Conservation (phyloP, 1,140 invertebrate species). For the Agrilus planipennis region DNA sequence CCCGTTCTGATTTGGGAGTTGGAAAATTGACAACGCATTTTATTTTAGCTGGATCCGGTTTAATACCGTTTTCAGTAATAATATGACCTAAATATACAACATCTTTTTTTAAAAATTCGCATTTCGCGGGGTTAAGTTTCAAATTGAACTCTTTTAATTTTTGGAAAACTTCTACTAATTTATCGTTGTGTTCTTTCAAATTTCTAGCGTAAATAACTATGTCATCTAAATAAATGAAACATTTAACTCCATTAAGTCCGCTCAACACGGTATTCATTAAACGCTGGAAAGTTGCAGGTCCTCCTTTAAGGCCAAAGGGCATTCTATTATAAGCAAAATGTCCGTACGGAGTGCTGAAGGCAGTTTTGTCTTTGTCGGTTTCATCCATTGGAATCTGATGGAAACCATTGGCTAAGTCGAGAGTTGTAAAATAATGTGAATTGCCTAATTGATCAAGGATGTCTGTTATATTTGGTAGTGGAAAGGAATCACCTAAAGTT, state of each 20-base stretch:
- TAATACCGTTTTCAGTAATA: slow-evolving; percentile 14
- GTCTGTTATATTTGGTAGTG: slow-evolving; percentile 39
- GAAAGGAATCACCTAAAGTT: slow-evolving; percentile 32
- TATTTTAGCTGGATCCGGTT: slow-evolving; percentile 16
- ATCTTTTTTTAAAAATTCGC: slow-evolving; percentile 21
- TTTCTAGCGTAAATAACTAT: slow-evolving; percentile 24
- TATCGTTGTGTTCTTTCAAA: slow-evolving; percentile 8
- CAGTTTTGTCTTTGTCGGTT: too few relatives aligned
- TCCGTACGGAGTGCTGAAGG: slow-evolving; percentile 29
- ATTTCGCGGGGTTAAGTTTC: slow-evolving; percentile 17
- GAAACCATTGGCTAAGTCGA: too few relatives aligned
- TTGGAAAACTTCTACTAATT: slow-evolving; percentile 10
- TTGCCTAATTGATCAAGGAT: too few relatives aligned
- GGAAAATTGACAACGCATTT: too few relatives aligned
- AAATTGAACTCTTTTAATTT: slow-evolving; percentile 5
- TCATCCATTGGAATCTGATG: too few relatives aligned
- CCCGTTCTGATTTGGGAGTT: too few relatives aligned
- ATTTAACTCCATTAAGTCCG: too few relatives aligned
- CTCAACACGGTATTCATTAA: too few relatives aligned
- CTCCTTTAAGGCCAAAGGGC: slow-evolving; percentile 32
- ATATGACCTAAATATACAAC: slow-evolving; percentile 30
- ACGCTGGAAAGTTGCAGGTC: slow-evolving; percentile 35
- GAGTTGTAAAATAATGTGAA: too few relatives aligned
- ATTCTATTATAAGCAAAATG: slow-evolving; percentile 29
- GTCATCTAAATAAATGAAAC: slow-evolving; percentile 26